phyloP scores from a whole-genome alignment of 2,113 vertebrate genomes.

The Amphiprion ocellaris region DNA sequence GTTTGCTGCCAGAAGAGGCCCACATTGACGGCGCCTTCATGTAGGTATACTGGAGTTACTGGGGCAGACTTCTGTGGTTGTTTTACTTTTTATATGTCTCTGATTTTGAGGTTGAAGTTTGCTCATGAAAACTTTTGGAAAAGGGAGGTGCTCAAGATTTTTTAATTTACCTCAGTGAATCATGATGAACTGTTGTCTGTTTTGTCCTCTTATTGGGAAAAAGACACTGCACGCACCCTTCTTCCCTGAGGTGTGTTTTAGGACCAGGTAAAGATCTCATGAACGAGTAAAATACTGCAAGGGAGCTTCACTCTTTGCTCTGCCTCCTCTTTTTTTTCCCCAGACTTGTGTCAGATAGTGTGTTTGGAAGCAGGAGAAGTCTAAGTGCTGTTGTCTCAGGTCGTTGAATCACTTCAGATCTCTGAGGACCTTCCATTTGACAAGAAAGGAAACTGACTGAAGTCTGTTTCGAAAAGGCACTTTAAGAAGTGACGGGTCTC shows the following conservation, averaged over 20 bases:
- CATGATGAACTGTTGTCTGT: neutral
- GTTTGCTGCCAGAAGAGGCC: conserved; percentile 86
- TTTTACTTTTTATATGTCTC: neutral
- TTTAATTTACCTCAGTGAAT: neutral
- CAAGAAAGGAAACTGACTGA: neutral
- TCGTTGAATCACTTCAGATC: conserved; percentile 22
- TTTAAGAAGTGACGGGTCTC: too few species aligned
- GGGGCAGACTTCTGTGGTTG: neutral
- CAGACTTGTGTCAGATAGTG: conserved; percentile 14
- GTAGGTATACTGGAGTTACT: conserved; percentile 71
- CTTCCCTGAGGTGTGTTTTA: conserved; percentile 12
- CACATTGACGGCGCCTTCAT: conserved; percentile 69
- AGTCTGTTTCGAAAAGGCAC: neutral
- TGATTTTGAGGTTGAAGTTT: neutral
- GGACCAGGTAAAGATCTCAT: conserved; percentile 2
- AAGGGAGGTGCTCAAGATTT: neutral
- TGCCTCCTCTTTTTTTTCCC: neutral
- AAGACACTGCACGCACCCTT: neutral
- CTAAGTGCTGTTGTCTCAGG: conserved; percentile 44
- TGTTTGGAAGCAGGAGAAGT: conserved; percentile 39
- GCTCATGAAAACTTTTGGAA: neutral
- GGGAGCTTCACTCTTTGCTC: neutral
- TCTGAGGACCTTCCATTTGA: conserved; percentile 16
- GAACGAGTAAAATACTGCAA: neutral
- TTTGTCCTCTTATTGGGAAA: neutral